A percentile compares a stretch with the other conserved stretches of the same genome.
Conservation (phyloP, 2,113 vertebrate species). For the Poeciliopsis prolifica region DNA sequence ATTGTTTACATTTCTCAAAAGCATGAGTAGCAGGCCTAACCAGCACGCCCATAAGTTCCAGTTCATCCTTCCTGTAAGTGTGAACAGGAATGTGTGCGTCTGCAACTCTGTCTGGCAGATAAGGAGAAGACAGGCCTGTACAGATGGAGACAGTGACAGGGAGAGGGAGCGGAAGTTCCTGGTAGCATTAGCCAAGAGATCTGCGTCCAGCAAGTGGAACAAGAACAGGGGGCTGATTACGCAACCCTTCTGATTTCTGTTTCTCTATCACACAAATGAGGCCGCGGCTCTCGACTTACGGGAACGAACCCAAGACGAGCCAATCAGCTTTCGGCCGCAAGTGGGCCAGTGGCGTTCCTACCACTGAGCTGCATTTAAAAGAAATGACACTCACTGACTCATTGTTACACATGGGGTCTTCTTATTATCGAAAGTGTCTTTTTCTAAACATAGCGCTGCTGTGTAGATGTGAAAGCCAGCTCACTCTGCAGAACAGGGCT, state of each 20-base stretch:
- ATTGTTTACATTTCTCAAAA: slow-evolving; percentile 3
- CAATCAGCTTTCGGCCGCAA: slow-evolving; percentile 20
- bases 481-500: slow-evolving; percentile 10
- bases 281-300: slow-evolving; percentile 13
- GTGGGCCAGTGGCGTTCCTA: not conserved
- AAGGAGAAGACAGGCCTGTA: slow-evolving; percentile 8
- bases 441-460: slow-evolving; percentile 13
- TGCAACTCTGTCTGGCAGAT: slow-evolving; percentile 1
- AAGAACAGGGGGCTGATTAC: slow-evolving; percentile 31
- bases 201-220: slow-evolving; percentile 37
- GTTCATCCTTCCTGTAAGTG: slow-evolving; percentile 2
- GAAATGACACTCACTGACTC: slow-evolving; percentile 19
- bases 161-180: slow-evolving; percentile 30
- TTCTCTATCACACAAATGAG: slow-evolving; percentile 52
- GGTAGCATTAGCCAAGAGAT: slow-evolving; percentile 53
- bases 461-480: not conserved
- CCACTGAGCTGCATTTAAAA: slow-evolving; percentile 7
- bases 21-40: not conserved
- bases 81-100: slow-evolving; percentile 5
- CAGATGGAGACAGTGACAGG: slow-evolving; percentile 10
- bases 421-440: slow-evolving; percentile 4
- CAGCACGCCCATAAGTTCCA: not conserved
- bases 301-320: slow-evolving; percentile 36
- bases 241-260: slow-evolving; percentile 52
- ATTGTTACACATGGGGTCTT: slow-evolving; percentile 3